Evolutionary conservation across 2,113 vertebrate species (phyloP).

Genomic region (Engystomops pustulosus): DNA sequence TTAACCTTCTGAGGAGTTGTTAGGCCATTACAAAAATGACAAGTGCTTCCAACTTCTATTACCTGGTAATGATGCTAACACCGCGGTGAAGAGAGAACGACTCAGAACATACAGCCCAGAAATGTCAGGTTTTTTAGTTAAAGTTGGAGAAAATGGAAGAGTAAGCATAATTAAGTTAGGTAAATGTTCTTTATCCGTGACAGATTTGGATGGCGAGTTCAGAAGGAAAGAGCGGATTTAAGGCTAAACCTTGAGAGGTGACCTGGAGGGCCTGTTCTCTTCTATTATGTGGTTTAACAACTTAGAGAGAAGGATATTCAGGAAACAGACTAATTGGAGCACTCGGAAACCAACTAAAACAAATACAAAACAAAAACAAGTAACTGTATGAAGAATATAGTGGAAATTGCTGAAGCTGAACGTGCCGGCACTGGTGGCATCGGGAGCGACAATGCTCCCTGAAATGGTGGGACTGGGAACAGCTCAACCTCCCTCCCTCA

Average conservation of each 20-base stretch:
- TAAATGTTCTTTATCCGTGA: conserved; percentile 28
- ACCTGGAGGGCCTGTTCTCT: background rate
- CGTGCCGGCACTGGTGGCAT: too few species aligned
- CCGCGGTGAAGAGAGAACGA: background rate
- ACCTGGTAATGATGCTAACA: conserved; percentile 44
- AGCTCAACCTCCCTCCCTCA: too few species aligned
- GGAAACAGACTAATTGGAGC: background rate
- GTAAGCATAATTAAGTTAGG: conserved; percentile 44
- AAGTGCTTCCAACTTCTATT: conserved; percentile 22
- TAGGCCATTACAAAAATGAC: conserved; percentile 47
- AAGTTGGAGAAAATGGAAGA: conserved; percentile 9
- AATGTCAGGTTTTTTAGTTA: conserved; percentile 38
- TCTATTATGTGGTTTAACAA: background rate
- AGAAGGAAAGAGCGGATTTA: conserved; percentile 21
- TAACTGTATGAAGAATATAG: too few species aligned
- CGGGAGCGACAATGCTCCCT: too few species aligned
- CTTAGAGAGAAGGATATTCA: background rate
- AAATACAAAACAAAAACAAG: background rate
- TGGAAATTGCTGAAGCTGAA: too few species aligned
- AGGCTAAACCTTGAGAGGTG: background rate
- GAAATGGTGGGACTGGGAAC: too few species aligned
- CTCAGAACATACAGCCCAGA: conserved; percentile 6
- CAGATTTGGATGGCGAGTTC: conserved; percentile 20
- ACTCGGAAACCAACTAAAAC: background rate
- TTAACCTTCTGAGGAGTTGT: conserved; percentile 43